Conservation (phyloP, 2,888 invertebrate genomes). For the Campoplex capitator region DNA sequence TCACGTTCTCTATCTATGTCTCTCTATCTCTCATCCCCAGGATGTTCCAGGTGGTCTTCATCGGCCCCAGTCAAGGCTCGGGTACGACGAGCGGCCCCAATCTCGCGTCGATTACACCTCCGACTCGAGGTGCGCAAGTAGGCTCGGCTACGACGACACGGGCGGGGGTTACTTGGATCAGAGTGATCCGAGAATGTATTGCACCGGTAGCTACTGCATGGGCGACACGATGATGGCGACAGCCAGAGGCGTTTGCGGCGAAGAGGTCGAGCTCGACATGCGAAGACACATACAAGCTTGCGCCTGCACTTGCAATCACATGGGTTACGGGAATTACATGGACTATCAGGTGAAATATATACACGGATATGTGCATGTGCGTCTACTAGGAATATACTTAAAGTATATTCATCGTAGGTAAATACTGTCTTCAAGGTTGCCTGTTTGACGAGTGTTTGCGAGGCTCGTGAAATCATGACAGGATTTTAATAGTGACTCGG, state of each 20-base stretch:
- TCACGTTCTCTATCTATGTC: slow-evolving; percentile 32
- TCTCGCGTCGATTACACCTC: slow-evolving; percentile 82
- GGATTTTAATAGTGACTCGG: background rate
- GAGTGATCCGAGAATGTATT: slow-evolving; percentile 83
- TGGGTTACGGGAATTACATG: slow-evolving; percentile 97
- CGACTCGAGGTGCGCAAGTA: slow-evolving; percentile 83
- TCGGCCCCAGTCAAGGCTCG: slow-evolving; percentile 82
- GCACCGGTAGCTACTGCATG: slow-evolving; percentile 84
- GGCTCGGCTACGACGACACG: slow-evolving; percentile 83
- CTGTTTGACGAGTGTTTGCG: background rate
- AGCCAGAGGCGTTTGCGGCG: slow-evolving; percentile 83
- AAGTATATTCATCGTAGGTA: background rate
- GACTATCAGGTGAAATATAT: slow-evolving; percentile 91
- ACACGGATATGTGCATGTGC: background rate
- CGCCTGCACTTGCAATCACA: slow-evolving; percentile 96
- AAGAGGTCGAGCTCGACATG: slow-evolving; percentile 93
- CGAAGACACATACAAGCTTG: slow-evolving; percentile 95
- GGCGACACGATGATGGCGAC: slow-evolving; percentile 84
- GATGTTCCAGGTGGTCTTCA: slow-evolving; percentile 77
- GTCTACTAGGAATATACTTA: background rate
- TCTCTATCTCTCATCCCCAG: slow-evolving; percentile 57
- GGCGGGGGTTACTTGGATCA: slow-evolving; percentile 83
- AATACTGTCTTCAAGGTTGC: background rate
- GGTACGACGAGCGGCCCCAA: slow-evolving; percentile 83
- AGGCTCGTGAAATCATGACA: no score